Conservation (phyloP, 2,888 invertebrate species). For the Aleiodes alternator region DNA sequence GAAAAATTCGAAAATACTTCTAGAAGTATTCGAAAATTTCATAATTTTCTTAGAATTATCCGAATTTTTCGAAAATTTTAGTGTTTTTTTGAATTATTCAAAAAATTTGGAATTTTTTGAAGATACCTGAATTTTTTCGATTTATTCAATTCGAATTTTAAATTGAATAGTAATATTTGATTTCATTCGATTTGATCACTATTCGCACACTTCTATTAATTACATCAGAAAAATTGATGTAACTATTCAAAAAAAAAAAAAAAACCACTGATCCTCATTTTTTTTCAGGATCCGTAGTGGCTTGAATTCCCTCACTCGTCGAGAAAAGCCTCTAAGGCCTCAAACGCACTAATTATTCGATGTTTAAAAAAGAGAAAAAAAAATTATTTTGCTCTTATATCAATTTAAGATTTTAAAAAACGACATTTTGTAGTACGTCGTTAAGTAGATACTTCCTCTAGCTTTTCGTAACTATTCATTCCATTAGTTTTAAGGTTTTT, state of each 20-base stretch:
- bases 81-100: no score
- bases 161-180: no score
- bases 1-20: neutral
- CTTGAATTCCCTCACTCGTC: constrained; percentile 58
- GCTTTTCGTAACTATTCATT: constrained; percentile 11
- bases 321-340: constrained; percentile 43
- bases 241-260: neutral
- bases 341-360: constrained; percentile 42
- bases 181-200: no score
- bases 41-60: no score
- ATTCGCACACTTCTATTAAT: neutral
- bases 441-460: neutral
- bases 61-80: no score
- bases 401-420: neutral
- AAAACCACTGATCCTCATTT: constrained; percentile 45
- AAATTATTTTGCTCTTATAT: constrained; percentile 32
- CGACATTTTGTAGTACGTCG: constrained; percentile 30
- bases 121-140: no score
- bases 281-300: constrained; percentile 64
- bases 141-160: no score
- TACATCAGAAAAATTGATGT: neutral
- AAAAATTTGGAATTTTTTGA: no score
- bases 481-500: constrained; percentile 15
- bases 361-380: constrained; percentile 40
- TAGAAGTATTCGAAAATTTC: no score